Base-by-base conservation (phyloP, 2,113 vertebrate genomes). In the Epinephelus moara region DNA sequence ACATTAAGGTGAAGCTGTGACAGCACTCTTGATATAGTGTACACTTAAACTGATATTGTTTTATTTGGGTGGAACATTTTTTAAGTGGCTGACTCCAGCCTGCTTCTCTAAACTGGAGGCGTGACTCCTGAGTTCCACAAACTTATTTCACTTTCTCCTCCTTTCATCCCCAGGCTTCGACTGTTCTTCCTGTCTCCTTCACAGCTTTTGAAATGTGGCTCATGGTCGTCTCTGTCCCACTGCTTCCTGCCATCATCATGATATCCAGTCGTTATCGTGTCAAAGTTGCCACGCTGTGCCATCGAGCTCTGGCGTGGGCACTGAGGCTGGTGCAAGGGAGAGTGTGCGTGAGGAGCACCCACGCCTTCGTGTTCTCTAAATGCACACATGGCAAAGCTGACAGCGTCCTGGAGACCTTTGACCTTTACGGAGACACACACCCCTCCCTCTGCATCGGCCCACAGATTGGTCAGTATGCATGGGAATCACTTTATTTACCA, bases 331-430 rank as follows among this genome's bases (percentile, higher is more conserved):
- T 78, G 21, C 47, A 68, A 9, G 60, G 88, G 37, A 66, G 19
- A 2, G 77, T 71, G 30, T 92, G 91, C 40, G 77, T 91, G 0
- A 86, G 27, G 57, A 90, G 73, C 73, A 91, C 88, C 4, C 93
- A 95, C 14, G 59, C 87, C 25, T 95, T 92, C 14, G 89, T 96
- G 17, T 94, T 96, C 91, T 81, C 90, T 9, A 61, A 85, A 18
- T 95, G 94, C 79, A 95, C 92, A 13, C 95, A 96, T 3, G 94
- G 94, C 61, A 89, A 92, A 60, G 89, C 70, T 1, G 78, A 92
- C 73, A 96, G 95, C 4, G 93, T 96, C 52, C 81, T 95, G 42
- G 88, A 89, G 72, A 92, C 95, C 45, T 96, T 94, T 78, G 86
- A 95, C 81, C 88, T 91, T 10, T 94, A 94, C 1, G 60, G 63